Percentiles rank a stretch among this genome's conserved stretches.
These are phyloP conservation scores for Brachionus angularis DNA, from an alignment of 1,140 invertebrate species.

Conservation along the genomic window DNA sequence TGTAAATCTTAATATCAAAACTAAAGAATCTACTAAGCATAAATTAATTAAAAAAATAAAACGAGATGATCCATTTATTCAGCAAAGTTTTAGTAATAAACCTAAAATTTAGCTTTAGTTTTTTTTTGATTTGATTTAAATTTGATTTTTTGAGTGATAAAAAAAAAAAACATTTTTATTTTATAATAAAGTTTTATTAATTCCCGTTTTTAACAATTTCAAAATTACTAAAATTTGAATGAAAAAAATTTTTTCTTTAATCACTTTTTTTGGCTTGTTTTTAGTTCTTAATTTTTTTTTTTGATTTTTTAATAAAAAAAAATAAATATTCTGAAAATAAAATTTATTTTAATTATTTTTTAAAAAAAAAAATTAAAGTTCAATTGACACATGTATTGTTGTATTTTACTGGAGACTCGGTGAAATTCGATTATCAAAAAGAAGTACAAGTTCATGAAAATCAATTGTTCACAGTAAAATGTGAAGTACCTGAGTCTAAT, in stretches of 20 bases:
- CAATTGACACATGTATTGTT: constrained; percentile 34
- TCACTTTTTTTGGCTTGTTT: too few species aligned
- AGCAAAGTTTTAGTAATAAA: constrained; percentile 39
- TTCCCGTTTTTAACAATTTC: too few species aligned
- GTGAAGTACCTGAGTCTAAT: constrained; percentile 42
- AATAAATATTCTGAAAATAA: not conserved
- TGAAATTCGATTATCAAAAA: constrained; percentile 43
- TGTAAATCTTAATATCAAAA: too few species aligned
- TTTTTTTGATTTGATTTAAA: constrained; percentile 17
- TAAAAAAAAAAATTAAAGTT: not conserved
- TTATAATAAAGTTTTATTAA: too few species aligned
- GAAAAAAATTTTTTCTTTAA: too few species aligned
- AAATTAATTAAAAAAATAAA: not conserved
- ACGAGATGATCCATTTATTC: constrained; percentile 40
- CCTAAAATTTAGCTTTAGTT: not conserved
- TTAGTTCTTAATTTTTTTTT: not conserved
- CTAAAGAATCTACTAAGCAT: too few species aligned
- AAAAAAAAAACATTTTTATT: constrained; percentile 27
- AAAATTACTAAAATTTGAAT: too few species aligned
- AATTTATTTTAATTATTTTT: not conserved
- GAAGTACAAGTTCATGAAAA: constrained; percentile 43
- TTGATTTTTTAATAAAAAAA: not conserved
- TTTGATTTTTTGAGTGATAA: not conserved
- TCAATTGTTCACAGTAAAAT: constrained; percentile 39
- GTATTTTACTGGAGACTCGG: constrained; percentile 41